These are phyloP conservation scores for Maniola jurtina DNA, from an alignment of 1,140 invertebrate genomes.

Conservation along the genomic window DNA sequence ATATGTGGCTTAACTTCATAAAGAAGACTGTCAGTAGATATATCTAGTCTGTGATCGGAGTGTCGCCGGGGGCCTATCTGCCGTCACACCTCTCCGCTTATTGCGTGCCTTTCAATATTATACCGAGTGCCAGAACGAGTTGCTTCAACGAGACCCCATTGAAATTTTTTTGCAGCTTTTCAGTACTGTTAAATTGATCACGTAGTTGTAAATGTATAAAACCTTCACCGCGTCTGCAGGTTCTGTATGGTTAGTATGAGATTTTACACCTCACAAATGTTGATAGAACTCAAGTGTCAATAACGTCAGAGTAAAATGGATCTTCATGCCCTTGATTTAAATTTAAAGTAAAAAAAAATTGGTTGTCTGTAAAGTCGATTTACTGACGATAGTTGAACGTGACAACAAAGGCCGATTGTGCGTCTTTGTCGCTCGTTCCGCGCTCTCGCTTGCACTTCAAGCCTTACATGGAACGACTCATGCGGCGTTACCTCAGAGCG, in stretches of 20 bases:
- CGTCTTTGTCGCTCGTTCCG: too few species aligned
- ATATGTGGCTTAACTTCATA: slow-evolving; percentile 61
- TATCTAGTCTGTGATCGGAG: slow-evolving; percentile 77
- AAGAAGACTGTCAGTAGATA: slow-evolving; percentile 74
- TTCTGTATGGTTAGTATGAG: slow-evolving; percentile 2
- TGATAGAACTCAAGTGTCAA: too few species aligned
- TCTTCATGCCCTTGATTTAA: too few species aligned
- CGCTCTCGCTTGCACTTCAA: too few species aligned
- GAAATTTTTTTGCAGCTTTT: slow-evolving; percentile 17
- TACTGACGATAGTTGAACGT: too few species aligned
- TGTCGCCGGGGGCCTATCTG: slow-evolving; percentile 74
- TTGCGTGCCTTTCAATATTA: slow-evolving; percentile 75
- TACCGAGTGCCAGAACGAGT: slow-evolving; percentile 58
- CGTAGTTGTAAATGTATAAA: background rate
- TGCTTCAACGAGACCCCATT: slow-evolving; percentile 49
- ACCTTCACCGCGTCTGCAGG: background rate
- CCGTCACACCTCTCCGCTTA: slow-evolving; percentile 75
- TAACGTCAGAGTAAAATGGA: too few species aligned
- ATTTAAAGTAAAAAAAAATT: too few species aligned
- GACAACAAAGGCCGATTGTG: too few species aligned
- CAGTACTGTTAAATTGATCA: background rate
- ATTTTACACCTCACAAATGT: too few species aligned
- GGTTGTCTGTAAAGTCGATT: too few species aligned
- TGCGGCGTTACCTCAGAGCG: too few species aligned
- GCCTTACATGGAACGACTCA: too few species aligned